Base-by-base conservation (phyloP, 1,140 invertebrate species). In the Drosophila carrolli region DNA sequence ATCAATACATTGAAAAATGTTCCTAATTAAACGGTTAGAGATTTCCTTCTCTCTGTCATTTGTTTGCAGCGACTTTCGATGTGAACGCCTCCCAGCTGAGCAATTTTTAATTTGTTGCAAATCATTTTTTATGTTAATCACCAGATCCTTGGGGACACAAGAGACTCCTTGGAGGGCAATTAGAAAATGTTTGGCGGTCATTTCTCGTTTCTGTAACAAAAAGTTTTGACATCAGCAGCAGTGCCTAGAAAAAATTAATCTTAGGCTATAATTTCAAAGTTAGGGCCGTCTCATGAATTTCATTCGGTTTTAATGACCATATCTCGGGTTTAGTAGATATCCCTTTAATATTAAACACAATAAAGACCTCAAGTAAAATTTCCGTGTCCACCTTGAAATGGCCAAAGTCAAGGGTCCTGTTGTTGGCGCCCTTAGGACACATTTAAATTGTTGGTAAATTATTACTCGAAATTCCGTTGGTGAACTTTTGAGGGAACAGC, bases 21-120 rank as follows among this genome's bases (percentile, higher is more conserved):
- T 44, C 9, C 83, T 70, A 86, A 88, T 86, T 86, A 88, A 83
- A 79, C 56, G 76, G 46, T 86, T 72, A 9, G 44, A 66, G 78
- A 78, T 86, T 81, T 86, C 47, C 16, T 37, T n/a, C 23, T 53
- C 16, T 55, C 47, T 65, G 10, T 60, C 37, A 8, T 32, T 57
- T 61, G 54, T 78, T 74, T 85, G 53, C 32, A 46, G 55, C 70
- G 74, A 78, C 72, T 55, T 40, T 40, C 81, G 35, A 73, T 73
- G 16, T 27, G 58, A 70, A 62, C 63, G 43, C 61, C 55, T 47
- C 14, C 50, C 61, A 72, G 75, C 62, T 54, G 47, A 75, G 60
- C 63, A 75, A 60, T 56, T 82, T 72, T 82, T 83, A 71, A 72
- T 66, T 89, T 68, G 47, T 79, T 73, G 55, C 59, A 79, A 82